Evolutionary conservation across 2,797 vertebrate species (phyloP).

Genomic region (Buphagus erythrorhynchus): DNA sequence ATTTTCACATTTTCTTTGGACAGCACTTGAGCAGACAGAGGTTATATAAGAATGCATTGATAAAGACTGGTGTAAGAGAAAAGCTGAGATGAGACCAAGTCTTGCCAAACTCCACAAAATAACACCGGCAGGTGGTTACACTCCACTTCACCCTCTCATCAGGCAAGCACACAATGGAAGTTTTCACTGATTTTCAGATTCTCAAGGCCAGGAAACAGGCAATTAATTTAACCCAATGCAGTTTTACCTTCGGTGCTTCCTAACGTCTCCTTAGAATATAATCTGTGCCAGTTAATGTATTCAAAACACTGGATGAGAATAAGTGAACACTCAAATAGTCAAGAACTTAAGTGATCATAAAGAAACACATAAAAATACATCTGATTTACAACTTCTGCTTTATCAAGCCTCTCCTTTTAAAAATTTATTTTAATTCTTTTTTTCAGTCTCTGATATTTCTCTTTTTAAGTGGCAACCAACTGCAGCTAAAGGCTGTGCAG

Average conservation of each 20-base stretch:
- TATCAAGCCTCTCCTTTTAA: background rate
- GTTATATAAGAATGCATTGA: background rate
- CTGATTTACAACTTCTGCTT: background rate
- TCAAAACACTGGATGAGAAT: background rate
- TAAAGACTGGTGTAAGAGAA: background rate
- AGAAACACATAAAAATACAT: background rate
- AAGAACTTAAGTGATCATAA: background rate
- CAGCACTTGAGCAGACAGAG: background rate
- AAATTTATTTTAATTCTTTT: background rate
- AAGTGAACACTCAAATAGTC: background rate
- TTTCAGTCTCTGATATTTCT: background rate
- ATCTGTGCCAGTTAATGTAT: background rate
- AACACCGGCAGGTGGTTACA: fast-evolving
- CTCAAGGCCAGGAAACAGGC: background rate
- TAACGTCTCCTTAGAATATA: background rate
- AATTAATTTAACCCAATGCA: background rate
- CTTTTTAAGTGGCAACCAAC: background rate
- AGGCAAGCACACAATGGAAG: background rate
- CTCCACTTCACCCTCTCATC: background rate
- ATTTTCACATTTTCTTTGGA: background rate
- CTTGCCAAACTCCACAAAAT: background rate
- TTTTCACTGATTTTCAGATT: background rate
- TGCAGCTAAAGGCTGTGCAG: background rate
- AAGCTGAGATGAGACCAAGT: background rate
- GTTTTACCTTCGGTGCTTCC: background rate